Evolutionary conservation across 2,797 vertebrate species (phyloP).

Genomic region (Carapus acus): DNA sequence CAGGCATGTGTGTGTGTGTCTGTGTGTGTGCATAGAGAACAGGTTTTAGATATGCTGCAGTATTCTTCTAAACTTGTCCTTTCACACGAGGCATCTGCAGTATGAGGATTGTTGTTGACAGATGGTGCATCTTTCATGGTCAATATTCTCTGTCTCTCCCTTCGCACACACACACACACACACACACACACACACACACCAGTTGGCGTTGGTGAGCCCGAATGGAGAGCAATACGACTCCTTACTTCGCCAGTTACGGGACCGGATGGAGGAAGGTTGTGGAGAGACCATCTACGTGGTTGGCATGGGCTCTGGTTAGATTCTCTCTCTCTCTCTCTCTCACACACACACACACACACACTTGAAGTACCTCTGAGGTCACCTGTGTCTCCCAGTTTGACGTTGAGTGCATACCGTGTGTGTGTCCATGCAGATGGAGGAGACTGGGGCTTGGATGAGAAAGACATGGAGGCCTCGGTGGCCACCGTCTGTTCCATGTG

Average conservation of each 20-base stretch:
- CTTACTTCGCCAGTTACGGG: conserved; percentile 88
- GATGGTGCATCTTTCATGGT: too few relatives aligned
- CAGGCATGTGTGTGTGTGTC: too few relatives aligned
- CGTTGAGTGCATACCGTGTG: too few relatives aligned
- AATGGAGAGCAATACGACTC: conserved; percentile 95
- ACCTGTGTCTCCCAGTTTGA: too few relatives aligned
- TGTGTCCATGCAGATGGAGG: conserved; percentile 77
- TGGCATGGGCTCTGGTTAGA: conserved; percentile 95
- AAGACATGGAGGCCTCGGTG: conserved; percentile 93
- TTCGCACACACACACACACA: background rate
- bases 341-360: too few relatives aligned
- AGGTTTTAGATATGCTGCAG: too few relatives aligned
- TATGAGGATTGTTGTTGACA: too few relatives aligned
- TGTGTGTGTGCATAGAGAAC: too few relatives aligned
- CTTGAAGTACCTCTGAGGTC: too few relatives aligned
- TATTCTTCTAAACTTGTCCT: too few relatives aligned
- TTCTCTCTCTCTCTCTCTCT: background rate
- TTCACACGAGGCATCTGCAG: too few relatives aligned
- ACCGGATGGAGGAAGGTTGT: conserved; percentile 94
- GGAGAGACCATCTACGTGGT: conserved; percentile 98
- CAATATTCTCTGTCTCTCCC: conserved; percentile 11
- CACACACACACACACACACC: conserved; percentile 3
- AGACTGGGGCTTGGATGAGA: conserved; percentile 89
- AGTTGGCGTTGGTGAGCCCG: conserved; percentile 95
- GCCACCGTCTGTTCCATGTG: conserved; percentile 93